A percentile compares a stretch with the other conserved stretches of the same genome.
These are phyloP conservation scores for Hippoglossus hippoglossus DNA, from an alignment of 2,797 vertebrate species.

Conservation along the genomic window DNA sequence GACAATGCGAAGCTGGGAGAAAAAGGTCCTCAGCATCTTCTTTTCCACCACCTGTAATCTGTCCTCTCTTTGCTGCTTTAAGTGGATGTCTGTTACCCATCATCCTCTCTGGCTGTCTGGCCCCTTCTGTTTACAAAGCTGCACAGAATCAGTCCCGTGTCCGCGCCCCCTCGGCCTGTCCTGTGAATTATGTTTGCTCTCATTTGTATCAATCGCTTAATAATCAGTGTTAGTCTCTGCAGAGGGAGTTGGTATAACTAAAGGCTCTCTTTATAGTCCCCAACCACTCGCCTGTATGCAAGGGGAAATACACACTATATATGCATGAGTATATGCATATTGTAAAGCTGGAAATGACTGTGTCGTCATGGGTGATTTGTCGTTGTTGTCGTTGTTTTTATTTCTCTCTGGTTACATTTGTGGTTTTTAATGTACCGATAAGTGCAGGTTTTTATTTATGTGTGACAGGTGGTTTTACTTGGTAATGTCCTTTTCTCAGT, in stretches of 20 bases:
- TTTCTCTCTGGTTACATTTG: conserved; percentile 75
- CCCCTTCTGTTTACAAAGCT: conserved; percentile 79
- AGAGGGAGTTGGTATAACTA: conserved; percentile 73
- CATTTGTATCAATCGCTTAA: conserved; percentile 69
- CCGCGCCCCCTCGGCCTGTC: conserved; percentile 49
- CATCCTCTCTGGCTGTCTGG: conserved; percentile 68
- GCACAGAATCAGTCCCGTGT: conserved; percentile 58
- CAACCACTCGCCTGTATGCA: conserved; percentile 75
- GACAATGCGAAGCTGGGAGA: conserved; percentile 1
- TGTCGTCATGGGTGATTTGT: conserved; percentile 72
- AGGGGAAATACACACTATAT: conserved; percentile 77
- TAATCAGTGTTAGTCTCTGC: conserved; percentile 79
- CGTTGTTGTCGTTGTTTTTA: conserved; percentile 49
- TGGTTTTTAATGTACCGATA: conserved; percentile 68
- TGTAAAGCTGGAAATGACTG: conserved; percentile 78
- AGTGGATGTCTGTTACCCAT: conserved; percentile 80
- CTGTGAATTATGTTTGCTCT: conserved; percentile 71
- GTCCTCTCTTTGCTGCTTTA: conserved; percentile 72
- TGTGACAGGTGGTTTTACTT: conserved; percentile 74
- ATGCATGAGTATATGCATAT: conserved; percentile 85
- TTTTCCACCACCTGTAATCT: conserved; percentile 45
- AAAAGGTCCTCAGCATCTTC: conserved; percentile 13
- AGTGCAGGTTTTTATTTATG: conserved; percentile 81
- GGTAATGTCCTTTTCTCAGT: conserved; percentile 56
- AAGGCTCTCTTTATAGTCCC: conserved; percentile 75